Evolutionary conservation across 2,113 vertebrate species (phyloP).

Genomic region (Chlorodrepanis virens): DNA sequence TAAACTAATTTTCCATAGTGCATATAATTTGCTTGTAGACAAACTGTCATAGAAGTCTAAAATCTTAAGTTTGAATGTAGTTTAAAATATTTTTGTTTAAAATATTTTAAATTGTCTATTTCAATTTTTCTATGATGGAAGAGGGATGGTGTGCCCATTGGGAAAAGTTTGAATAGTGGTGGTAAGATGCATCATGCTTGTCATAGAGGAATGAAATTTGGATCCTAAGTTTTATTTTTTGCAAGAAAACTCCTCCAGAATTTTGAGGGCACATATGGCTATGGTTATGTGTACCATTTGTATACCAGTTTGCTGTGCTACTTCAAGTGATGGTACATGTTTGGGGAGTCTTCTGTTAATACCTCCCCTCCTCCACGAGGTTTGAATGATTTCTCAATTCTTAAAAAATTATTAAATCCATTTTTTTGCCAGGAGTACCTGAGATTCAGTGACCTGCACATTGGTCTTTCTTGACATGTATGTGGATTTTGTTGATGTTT

Average conservation of each 20-base stretch:
- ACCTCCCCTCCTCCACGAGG: rapidly evolving
- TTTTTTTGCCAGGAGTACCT: background rate
- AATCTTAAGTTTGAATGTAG: background rate
- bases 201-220: background rate
- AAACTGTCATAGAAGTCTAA: background rate
- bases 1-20: background rate
- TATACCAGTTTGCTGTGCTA: background rate
- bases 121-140: background rate
- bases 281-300: background rate
- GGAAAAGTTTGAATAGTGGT: background rate
- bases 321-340: background rate
- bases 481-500: background rate
- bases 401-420: background rate
- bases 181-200: background rate
- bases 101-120: background rate
- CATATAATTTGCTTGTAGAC: background rate
- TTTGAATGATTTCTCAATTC: background rate
- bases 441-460: background rate
- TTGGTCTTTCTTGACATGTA: background rate
- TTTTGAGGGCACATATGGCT: background rate
- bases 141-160: background rate
- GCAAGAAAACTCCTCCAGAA: background rate
- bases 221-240: background rate
- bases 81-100: background rate
- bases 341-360: background rate